These are phyloP conservation scores for Ochotona curzoniae DNA, from an alignment of 2,113 vertebrate genomes.

Conservation along the genomic window DNA sequence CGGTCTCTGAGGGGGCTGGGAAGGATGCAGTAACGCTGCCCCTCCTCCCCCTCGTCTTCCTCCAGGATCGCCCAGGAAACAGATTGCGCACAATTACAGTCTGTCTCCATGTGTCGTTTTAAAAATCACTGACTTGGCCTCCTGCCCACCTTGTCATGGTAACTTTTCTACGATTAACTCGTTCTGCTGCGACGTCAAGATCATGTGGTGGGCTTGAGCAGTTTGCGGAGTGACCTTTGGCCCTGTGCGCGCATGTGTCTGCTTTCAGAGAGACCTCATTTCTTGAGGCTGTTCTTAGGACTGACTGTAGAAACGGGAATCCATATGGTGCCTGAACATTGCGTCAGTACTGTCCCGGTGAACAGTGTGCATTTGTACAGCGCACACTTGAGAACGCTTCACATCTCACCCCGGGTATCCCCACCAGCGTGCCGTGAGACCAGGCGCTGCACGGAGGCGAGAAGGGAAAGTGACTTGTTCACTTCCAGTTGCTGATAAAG, in stretches of 20 bases:
- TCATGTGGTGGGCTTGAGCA: slow-evolving; percentile 66
- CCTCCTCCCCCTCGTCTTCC: slow-evolving; percentile 28
- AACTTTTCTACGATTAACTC: slow-evolving; percentile 79
- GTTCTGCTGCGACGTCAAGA: slow-evolving; percentile 60
- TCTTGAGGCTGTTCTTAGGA: slow-evolving; percentile 61
- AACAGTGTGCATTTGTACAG: not conserved
- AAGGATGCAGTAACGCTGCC: not conserved
- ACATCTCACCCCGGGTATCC: slow-evolving; percentile 15
- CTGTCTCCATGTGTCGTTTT: slow-evolving; percentile 68
- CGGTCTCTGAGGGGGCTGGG: not conserved
- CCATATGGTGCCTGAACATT: slow-evolving; percentile 24
- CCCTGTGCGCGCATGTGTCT: slow-evolving; percentile 70
- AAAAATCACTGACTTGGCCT: slow-evolving; percentile 63
- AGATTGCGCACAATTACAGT: slow-evolving; percentile 69
- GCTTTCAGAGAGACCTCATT: slow-evolving; percentile 61
- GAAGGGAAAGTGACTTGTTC: not conserved
- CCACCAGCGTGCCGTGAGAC: not conserved
- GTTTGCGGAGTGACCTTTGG: slow-evolving; percentile 66
- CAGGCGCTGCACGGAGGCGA: not conserved
- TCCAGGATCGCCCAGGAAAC: slow-evolving; percentile 51
- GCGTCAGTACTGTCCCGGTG: slow-evolving; percentile 16
- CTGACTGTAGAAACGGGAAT: slow-evolving; percentile 55
- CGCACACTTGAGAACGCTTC: slow-evolving; percentile 36
- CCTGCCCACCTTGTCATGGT: slow-evolving; percentile 71
- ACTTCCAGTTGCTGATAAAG: not conserved